These are phyloP conservation scores for Upupa epops DNA, from an alignment of 2,113 vertebrate genomes.

Conservation along the genomic window DNA sequence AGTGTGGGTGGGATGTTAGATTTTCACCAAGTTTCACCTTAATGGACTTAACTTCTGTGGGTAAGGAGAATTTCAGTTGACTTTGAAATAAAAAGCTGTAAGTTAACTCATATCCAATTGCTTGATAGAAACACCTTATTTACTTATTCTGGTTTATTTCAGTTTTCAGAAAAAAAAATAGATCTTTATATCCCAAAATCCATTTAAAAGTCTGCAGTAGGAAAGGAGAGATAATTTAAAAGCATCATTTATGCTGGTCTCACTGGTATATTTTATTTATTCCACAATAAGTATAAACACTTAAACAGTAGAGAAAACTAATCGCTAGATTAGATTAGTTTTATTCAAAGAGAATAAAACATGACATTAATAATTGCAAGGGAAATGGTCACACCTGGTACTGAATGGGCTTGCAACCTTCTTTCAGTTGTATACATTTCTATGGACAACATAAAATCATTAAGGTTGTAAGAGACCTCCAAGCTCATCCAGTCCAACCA, in stretches of 20 bases:
- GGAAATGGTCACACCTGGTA: background rate
- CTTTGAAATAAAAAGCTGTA: background rate
- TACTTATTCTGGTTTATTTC: background rate
- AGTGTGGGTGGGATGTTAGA: background rate
- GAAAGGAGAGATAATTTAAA: background rate
- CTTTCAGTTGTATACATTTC: background rate
- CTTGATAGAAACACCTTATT: background rate
- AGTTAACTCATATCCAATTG: background rate
- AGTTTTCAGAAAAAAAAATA: background rate
- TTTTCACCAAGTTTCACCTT: background rate
- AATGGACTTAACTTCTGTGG: background rate
- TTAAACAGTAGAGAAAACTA: background rate
- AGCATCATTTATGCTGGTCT: background rate
- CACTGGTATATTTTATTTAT: background rate
- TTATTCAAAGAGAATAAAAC: too few relatives aligned
- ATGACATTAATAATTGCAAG: background rate
- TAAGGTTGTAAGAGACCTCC: too few relatives aligned
- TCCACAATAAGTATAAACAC: background rate
- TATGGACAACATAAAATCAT: background rate
- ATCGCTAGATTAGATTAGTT: fast-evolving
- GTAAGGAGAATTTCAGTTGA: slow-evolving; percentile 4
- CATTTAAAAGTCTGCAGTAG: background rate
- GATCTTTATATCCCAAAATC: background rate
- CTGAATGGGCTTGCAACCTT: background rate
- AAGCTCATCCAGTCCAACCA: too few relatives aligned